Base-by-base conservation (phyloP, 2,888 invertebrate genomes). In the Gasteruption jaculator region DNA sequence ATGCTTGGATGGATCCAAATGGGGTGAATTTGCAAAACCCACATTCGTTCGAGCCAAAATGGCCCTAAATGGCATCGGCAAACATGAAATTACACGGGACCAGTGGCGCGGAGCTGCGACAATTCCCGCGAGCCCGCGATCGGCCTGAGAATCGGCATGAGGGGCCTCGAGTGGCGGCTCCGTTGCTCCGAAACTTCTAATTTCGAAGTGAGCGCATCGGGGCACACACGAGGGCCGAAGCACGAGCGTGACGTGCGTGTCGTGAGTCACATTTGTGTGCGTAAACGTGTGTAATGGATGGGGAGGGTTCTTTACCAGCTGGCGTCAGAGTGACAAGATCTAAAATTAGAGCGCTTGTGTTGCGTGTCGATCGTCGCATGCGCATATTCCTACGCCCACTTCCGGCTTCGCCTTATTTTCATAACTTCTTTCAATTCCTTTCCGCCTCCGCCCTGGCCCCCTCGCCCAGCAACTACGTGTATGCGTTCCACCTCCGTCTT, bases 301-400 rank as follows among this genome's bases (percentile, higher is more conserved):
- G 62, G 68, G 66, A 61, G 67, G 63, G 53, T 61, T n/a, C 54
- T 29, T 15, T 56, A 57, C 58, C 65, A 65, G 57, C 64, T 65
- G 65, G 68, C 65, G 63, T 64, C 56, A 60, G 66, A 67, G 65
- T 67, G 69, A 68, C 68, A 68, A 68, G 66, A 68, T 69, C 68
- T 68, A 65, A 64, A 67, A 68, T 68, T 69, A 68, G 68, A 66
- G 67, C 59, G 60, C 48, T 50, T 53, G 61, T 54, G 52, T 67
- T 68, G 68, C 68, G 69, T 69, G 69, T 63, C 65, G 65, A 68
- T 67, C 63, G 67, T 68, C 66, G 65, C 65, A 67, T 65, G 62
- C 62, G 60, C 61, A 61, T 64, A 63, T 66, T n/a, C 61, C 49
- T 61, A 60, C 69, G 67, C 69, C 68, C 65, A 57, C 58, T 68